Evolutionary conservation across 2,888 invertebrate genomes (phyloP), one percentile per base, ranked within the genome.

Genomic region (Drepanosiphum platanoidis): DNA sequence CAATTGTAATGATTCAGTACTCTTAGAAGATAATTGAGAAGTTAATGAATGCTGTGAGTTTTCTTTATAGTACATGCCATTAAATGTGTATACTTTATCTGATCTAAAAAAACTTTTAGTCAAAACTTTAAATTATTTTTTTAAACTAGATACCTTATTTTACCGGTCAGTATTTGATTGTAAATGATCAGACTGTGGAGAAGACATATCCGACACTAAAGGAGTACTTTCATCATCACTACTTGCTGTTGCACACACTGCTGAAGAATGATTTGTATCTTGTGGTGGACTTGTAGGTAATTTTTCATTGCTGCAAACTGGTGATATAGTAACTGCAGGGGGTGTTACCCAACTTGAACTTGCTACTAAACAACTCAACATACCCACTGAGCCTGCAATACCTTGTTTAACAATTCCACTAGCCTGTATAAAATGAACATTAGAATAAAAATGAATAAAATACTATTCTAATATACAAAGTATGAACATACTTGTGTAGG

Each of bases 161-260:
- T 87, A 87, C 86, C 87, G 87, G 84, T 72, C 83, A 87, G 82
- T 71, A 58, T 84, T 84, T 77, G 77, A 77, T 86, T 86, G 64
- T 90, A 90, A 91, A 89, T 81, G 68, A 15, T 86, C 84, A 64
- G 86, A 86, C 32, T 87, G 72, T 34, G 87, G 87, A 15, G 87
- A 86, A 13, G 87, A 87, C 61, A 87, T 79, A 34, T 87, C 87
- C 66, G 88, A 87, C 11, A 94, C 93, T 86, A 94, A 91, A 86
- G 93, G 93, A 3, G 94, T 93, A 87, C 92, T 92, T 88, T 94
- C 94, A 89, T 94, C 94, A 89, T 93, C 93, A 74, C 71, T 84
- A 70, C 77, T 84, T 70, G 66, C 77, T n/a, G 77, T 68, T 3
- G 84, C 84, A 70, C 84, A 84, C 0, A 84, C 70, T 39, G 52